Percentiles rank a stretch among this genome's conserved stretches.
phyloP scores from a whole-genome alignment of 2,888 invertebrate genomes.

The Altica lythri region DNA sequence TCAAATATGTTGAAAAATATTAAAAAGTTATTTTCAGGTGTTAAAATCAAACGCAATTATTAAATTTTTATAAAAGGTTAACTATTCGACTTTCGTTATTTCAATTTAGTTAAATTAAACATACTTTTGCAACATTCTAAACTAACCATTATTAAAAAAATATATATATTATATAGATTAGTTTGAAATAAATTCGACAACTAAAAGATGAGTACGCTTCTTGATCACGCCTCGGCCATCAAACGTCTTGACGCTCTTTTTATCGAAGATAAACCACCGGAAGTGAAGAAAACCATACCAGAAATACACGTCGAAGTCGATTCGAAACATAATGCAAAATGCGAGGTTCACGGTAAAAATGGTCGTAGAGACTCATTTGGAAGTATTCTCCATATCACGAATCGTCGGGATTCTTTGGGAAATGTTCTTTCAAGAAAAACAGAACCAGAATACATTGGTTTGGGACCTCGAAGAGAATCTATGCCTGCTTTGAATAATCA shows the following conservation, averaged over 20 bases:
- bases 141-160: too few relatives aligned
- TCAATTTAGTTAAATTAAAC: too few relatives aligned
- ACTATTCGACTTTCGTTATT: too few relatives aligned
- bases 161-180: too few relatives aligned
- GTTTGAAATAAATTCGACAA: neutral
- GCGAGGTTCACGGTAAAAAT: conserved; percentile 71
- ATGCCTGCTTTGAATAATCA: conserved; percentile 56
- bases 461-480: conserved; percentile 58
- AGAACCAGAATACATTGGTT: conserved; percentile 49
- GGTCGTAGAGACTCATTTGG: conserved; percentile 63
- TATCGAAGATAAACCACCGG: conserved; percentile 67
- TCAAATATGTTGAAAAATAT: too few relatives aligned
- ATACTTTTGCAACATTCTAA: too few relatives aligned
- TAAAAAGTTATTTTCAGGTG: too few relatives aligned
- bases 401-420: conserved; percentile 65
- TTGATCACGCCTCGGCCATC: conserved; percentile 70
- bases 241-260: conserved; percentile 76
- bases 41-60: too few relatives aligned
- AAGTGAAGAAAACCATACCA: conserved; percentile 47
- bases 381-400: conserved; percentile 57
- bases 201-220: conserved; percentile 54
- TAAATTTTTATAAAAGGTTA: too few relatives aligned
- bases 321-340: conserved; percentile 66
- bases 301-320: conserved; percentile 58
- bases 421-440: conserved; percentile 48